Evolutionary conservation across 2,888 invertebrate species (phyloP), one percentile per base, ranked within the genome.

Genomic region (Tiliacea citrago): DNA sequence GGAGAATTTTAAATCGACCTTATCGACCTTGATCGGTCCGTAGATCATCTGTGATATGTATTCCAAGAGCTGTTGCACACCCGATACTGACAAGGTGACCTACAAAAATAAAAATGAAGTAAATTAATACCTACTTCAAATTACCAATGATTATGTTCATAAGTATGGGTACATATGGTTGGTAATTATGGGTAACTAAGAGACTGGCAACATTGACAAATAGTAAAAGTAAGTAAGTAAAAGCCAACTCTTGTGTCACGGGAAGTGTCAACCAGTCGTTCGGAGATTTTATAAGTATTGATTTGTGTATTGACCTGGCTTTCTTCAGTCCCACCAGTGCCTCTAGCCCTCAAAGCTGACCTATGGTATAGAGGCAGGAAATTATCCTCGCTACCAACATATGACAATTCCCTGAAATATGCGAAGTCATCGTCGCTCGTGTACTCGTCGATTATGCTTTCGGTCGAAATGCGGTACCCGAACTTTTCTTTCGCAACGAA

Each of bases 361-460:
- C 89, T 91, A 24, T 92, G 73, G 49, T 88, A 88, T 82, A 97
- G 97, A 1, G 98, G 97, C 47, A 97, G 83, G 18, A 95, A 85
- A 78, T 93, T 95, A 86, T 98, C 97, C 35, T 97, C 95, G 79
- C 97, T 97, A 53, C 97, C 97, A 80, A 97, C 96, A 79, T 93
- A 94, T 8, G 95, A 91, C 2, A 95, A 42, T 45, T 95, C 90
- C 39, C 93, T 89, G 70, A 94, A 91, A 86, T 95, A 95, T 21
- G 93, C 93, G 10, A 96, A 78, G 3, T 94, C 91, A 42, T 92
- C 88, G 93, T 97, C 93, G 24, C 72, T 75, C 0, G 73, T 76
- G 60, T 90, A 91, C 42, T 93, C 90, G 76, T 97, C 96, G 2
- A 90, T 86, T 97, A 90, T 53, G 90, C 84, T 73, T 94, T 75